Conservation (phyloP, 2,113 vertebrate genomes). For the Argyrosomus japonicus region DNA sequence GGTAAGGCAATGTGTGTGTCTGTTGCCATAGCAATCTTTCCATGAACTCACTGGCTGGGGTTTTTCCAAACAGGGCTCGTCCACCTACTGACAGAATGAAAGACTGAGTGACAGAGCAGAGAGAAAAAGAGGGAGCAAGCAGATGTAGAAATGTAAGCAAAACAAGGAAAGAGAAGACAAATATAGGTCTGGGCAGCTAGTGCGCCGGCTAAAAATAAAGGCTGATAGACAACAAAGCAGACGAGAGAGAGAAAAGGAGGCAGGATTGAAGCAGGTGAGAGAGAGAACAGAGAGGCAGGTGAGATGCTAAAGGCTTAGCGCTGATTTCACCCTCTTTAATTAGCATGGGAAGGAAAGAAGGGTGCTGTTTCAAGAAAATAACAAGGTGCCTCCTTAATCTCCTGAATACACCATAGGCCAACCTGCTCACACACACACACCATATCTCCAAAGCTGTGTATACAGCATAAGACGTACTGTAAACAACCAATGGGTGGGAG, state of each 20-base stretch:
- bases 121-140: constrained; percentile 25
- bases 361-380: constrained; percentile 69
- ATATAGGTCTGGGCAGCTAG: constrained; percentile 39
- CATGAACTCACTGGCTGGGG: constrained; percentile 76
- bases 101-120: constrained; percentile 48
- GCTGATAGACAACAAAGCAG: constrained; percentile 29
- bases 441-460: constrained; percentile 6
- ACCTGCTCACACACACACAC: constrained; percentile 17
- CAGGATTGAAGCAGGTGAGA: constrained; percentile 48
- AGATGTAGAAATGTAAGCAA: constrained; percentile 56
- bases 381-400: constrained; percentile 65
- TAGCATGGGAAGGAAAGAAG: constrained; percentile 46
- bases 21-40: constrained; percentile 81
- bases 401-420: constrained; percentile 37
- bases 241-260: constrained; percentile 22
- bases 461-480: constrained; percentile 29
- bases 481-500: constrained; percentile 21
- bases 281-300: constrained; percentile 62
- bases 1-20: constrained; percentile 64
- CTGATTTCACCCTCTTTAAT: constrained; percentile 69
- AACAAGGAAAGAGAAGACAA: constrained; percentile 47
- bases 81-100: constrained; percentile 63
- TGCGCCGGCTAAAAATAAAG: constrained; percentile 43
- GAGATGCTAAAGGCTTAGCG: constrained; percentile 49
- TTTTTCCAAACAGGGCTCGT: constrained; percentile 70